A percentile compares a stretch with the other conserved stretches of the same genome.
These are phyloP conservation scores for Lasioglossum figueresi DNA, from an alignment of 2,888 invertebrate genomes.

Conservation along the genomic window DNA sequence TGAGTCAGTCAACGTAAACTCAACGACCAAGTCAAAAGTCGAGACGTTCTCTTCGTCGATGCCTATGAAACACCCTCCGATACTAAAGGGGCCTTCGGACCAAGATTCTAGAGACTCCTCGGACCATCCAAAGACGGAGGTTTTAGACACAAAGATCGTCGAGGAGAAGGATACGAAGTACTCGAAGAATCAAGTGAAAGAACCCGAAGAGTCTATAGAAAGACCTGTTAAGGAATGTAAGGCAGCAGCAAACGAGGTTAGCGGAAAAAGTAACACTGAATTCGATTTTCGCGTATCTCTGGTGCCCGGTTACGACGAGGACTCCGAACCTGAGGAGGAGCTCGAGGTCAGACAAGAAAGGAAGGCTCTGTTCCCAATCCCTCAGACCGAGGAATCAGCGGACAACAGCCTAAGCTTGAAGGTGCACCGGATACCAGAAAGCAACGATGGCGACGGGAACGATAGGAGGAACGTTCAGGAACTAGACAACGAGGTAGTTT, in stretches of 20 bases:
- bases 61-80: conserved; percentile 18
- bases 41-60: conserved; percentile 25
- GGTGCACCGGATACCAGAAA: conserved; percentile 6
- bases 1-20: conserved; percentile 8
- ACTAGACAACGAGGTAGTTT: conserved; percentile 19
- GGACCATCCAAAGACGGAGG: conserved; percentile 5
- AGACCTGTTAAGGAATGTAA: conserved; percentile 8
- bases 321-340: conserved; percentile 84
- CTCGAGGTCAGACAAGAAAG: conserved; percentile 65
- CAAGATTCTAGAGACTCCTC: background rate
- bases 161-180: conserved; percentile 33
- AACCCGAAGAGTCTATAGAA: background rate
- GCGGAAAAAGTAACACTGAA: conserved; percentile 32
- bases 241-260: conserved; percentile 7
- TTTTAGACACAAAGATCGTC: background rate
- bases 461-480: conserved; percentile 43
- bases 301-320: conserved; percentile 86
- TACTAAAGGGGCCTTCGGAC: background rate
- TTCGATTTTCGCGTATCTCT: conserved; percentile 81
- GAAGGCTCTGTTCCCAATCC: conserved; percentile 84
- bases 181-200: conserved; percentile 31
- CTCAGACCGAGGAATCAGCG: conserved; percentile 75
- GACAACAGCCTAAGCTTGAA: conserved; percentile 10
- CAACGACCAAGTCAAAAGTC: conserved; percentile 19
- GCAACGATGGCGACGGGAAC: conserved; percentile 29